Conservation (phyloP, 2,888 invertebrate species). For the Osmoderma eremita region DNA sequence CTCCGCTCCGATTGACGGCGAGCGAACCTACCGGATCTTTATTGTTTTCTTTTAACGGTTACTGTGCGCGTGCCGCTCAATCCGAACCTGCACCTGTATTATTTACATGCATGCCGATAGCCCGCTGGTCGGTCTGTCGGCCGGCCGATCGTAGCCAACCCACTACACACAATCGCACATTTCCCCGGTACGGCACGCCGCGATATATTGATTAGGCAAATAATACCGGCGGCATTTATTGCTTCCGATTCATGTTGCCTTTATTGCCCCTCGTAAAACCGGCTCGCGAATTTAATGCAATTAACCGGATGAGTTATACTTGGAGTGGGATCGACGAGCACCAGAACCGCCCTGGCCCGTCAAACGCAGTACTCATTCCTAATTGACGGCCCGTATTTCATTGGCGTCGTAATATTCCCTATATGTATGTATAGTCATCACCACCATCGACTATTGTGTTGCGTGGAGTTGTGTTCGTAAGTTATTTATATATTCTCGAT, state of each 20-base stretch:
- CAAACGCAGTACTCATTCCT: constrained; percentile 29
- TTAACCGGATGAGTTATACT: constrained; percentile 42
- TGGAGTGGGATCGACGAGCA: constrained; percentile 9
- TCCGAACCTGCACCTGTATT: neutral
- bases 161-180: neutral
- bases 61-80: too few species aligned
- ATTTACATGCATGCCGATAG: neutral
- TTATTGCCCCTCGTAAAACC: constrained; percentile 45
- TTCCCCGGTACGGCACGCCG: constrained; percentile 1
- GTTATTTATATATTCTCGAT: too few species aligned
- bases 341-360: constrained; percentile 12
- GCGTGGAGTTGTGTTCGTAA: too few species aligned
- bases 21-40: too few species aligned
- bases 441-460: too few species aligned
- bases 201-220: constrained; percentile 32
- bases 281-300: constrained; percentile 44
- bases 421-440: too few species aligned
- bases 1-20: too few species aligned
- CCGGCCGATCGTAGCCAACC: neutral
- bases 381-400: constrained; percentile 31
- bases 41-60: too few species aligned
- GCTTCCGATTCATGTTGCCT: constrained; percentile 49
- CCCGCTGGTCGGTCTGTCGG: neutral
- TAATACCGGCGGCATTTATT: constrained; percentile 44
- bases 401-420: constrained; percentile 1